Conservation (phyloP, 2,888 invertebrate genomes). For the Dastarcus helophoroides region DNA sequence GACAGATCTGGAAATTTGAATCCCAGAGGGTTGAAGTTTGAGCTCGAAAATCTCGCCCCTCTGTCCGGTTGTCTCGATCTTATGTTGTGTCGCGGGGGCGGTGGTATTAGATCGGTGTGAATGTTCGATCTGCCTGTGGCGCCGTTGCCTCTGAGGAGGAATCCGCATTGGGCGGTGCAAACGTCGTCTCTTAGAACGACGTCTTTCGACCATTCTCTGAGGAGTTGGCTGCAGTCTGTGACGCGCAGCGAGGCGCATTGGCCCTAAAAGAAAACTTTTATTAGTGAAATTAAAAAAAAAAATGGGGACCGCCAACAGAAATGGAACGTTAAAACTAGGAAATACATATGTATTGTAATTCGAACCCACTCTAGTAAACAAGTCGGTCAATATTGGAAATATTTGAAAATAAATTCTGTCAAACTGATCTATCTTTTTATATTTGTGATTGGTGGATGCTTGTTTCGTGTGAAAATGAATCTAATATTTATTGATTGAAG, state of each 20-base stretch:
- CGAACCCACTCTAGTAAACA: too few relatives aligned
- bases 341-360: too few relatives aligned
- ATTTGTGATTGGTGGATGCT: too few relatives aligned
- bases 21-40: constrained; percentile 42
- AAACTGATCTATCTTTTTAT: too few relatives aligned
- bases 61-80: constrained; percentile 19
- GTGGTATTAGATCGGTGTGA: constrained; percentile 29
- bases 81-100: constrained; percentile 24
- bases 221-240: constrained; percentile 73
- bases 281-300: constrained; percentile 3
- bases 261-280: constrained; percentile 46
- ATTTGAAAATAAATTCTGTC: too few relatives aligned
- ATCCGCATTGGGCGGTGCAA: constrained; percentile 83
- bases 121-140: constrained; percentile 19
- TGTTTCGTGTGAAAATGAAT: too few relatives aligned
- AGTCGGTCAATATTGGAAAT: too few relatives aligned
- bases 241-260: constrained; percentile 81
- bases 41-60: constrained; percentile 19
- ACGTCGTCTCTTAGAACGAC: constrained; percentile 76
- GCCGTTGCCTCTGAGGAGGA: constrained; percentile 43
- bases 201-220: constrained; percentile 73
- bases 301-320: too few relatives aligned
- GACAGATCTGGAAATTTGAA: constrained; percentile 71
- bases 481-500: too few relatives aligned
- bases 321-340: too few relatives aligned